Conservation (phyloP, 2,888 invertebrate species). For the Augiades crinisus region DNA sequence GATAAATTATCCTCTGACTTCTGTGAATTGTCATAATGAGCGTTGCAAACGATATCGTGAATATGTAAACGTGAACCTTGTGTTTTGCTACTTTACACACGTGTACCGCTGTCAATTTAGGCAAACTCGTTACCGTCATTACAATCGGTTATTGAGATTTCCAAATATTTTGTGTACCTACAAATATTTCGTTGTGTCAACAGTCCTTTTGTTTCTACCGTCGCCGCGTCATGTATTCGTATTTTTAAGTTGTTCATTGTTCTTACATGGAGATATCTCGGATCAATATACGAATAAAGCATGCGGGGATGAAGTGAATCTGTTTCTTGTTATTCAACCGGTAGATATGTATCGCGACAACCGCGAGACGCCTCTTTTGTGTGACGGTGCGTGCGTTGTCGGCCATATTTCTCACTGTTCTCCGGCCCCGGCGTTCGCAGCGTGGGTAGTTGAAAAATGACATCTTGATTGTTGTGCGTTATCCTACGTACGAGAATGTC, state of each 20-base stretch:
- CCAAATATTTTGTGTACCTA: slow-evolving; percentile 5
- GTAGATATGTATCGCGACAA: slow-evolving; percentile 73
- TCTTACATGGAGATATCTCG: slow-evolving; percentile 31
- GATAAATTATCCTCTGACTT: slow-evolving; percentile 68
- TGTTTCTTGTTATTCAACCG: slow-evolving; percentile 63
- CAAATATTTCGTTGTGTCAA: slow-evolving; percentile 6
- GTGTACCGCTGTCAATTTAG: slow-evolving; percentile 26
- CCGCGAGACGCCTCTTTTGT: slow-evolving; percentile 70
- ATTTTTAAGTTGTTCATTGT: slow-evolving; percentile 24
- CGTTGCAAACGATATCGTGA: slow-evolving; percentile 45
- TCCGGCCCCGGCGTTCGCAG: slow-evolving; percentile 56
- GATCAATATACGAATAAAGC: slow-evolving; percentile 49
- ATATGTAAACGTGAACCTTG: slow-evolving; percentile 40
- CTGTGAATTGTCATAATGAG: slow-evolving; percentile 71
- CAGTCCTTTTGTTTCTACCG: background rate
- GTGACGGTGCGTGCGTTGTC: slow-evolving; percentile 67
- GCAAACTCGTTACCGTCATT: slow-evolving; percentile 19
- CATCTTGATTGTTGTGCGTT: slow-evolving; percentile 81
- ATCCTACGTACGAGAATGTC: slow-evolving; percentile 78
- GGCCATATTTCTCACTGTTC: slow-evolving; percentile 73
- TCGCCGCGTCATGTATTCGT: slow-evolving; percentile 8
- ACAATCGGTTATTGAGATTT: slow-evolving; percentile 15
- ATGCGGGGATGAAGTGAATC: slow-evolving; percentile 56
- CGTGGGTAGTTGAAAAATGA: slow-evolving; percentile 82
- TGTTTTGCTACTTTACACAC: slow-evolving; percentile 51